phyloP scores from a whole-genome alignment of 92 coral and sea anemone genomes.

The Blastomussa wellsi region DNA sequence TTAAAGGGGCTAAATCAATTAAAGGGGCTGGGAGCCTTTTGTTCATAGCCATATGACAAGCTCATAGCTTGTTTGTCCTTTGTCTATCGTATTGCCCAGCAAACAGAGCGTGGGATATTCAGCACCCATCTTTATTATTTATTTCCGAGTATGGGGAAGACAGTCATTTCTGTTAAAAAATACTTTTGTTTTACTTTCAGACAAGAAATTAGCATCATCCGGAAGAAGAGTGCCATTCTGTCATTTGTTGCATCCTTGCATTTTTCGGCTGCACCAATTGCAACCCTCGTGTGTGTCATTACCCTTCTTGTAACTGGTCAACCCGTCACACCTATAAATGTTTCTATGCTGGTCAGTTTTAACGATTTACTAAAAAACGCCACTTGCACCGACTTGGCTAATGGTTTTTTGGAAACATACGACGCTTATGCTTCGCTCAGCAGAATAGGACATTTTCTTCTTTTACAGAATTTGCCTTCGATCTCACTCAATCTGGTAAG shows the following conservation, averaged over 20 bases:
- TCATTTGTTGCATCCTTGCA: not conserved
- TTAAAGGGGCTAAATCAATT: no score
- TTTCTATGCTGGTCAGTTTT: not conserved
- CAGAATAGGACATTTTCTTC: constrained; percentile 1
- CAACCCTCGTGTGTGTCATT: not conserved
- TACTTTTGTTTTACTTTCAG: not conserved
- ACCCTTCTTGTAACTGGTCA: constrained; percentile 8
- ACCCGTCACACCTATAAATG: not conserved
- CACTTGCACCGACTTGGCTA: not conserved
- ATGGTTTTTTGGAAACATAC: not conserved
- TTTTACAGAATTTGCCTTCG: not conserved
- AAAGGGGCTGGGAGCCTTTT: no score
- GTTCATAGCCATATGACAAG: no score
- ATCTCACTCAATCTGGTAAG: not conserved
- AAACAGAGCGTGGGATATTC: no score
- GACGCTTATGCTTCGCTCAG: not conserved
- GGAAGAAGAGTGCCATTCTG: not conserved
- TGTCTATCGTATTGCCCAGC: no score
- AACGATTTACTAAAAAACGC: not conserved
- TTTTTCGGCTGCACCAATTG: not conserved
- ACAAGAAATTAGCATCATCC: not conserved
- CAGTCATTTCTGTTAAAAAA: no score
- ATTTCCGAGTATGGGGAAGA: no score
- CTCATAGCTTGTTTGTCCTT: no score
- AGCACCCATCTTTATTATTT: no score